Base-by-base conservation (phyloP, 2,888 invertebrate genomes). In the Melipona beecheii region DNA sequence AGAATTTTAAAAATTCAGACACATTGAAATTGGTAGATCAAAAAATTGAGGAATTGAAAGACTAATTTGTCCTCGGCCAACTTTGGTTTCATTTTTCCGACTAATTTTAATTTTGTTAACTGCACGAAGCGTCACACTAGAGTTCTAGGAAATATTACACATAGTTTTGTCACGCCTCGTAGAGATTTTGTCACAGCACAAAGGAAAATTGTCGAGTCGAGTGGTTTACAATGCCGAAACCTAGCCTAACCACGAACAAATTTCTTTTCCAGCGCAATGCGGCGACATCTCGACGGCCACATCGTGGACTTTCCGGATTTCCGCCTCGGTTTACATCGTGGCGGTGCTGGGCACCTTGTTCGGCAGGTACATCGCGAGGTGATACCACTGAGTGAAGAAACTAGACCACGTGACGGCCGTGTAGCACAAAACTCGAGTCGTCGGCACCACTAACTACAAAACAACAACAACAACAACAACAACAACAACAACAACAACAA, bases 281-380 rank as follows among this genome's bases (percentile, higher is more conserved):
- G 92, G 92, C 58, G 93, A 93, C 78, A 91, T 92, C 27, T 92
- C 93, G 54, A 92, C 92, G 71, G 92, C 93, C 78, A 90, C 92
- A 65, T 91, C 93, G 82, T 91, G 92, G 92, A 90, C 91, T 76
- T 92, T 91, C 21, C 88, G 89, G 50, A 90, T 89, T 72, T 89
- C 91, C 19, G 88, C 89, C 54, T 83, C 85, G 24, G 60, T 83
- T 15, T 78, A 90, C 89, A 85, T 89, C 58, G 80, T 91, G 52
- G 86, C 91, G 52, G 78, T 92, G 17, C 79, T 91, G 64, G 88
- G 89, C 72, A 83, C 91, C 65, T 74, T 92, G 9, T 81, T 91
- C 66, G 87, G 86, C 78, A 91, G 91, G 84, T 93, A 91, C 79
- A 87, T 93, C 78, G 87, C 90, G 86, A 94, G 94, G 92, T 94